Evolutionary conservation across 2,113 vertebrate genomes (phyloP), one percentile per base, ranked within the genome.

Genomic region (Rhea pennata): DNA sequence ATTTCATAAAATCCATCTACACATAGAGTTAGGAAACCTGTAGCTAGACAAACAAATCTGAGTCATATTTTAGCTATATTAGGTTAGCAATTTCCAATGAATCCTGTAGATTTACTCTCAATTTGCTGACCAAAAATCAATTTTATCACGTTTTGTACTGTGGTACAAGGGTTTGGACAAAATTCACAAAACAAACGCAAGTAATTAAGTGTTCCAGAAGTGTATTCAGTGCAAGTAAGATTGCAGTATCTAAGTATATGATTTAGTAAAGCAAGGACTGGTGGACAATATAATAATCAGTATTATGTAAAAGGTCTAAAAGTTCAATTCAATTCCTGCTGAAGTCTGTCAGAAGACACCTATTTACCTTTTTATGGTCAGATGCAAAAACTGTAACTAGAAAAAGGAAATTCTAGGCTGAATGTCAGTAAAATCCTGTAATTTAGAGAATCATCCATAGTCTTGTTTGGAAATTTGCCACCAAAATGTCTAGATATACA

Each of bases 1-100:
- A 69, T 90, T 90, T 83, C 33, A 83, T 87, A 83, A 77, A 92
- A 72, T 64, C 59, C 22, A 56, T 72, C n/a, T 95, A 54, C 76
- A 58, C 40, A 48, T 16, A 87, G 21, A 42, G 67, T 62, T 61
- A 13, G 33, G 46, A 58, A 90, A 95, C 87, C 26, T 40, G 54
- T 13, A 59, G 9, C 70, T 67, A 46, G 20, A 39, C 19, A 66
- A 89, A 81, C 3, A 93, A 91, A 54, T 75, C 7, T 50, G 26
- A 94, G 29, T 64, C 56, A 91, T 42, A 54, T 46, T 12, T 91
- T 66, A 66, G 19, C 21, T 27, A 50, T 15, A 54, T 15, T 74
- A 12, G 39, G 4, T 69, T 93, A 61, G 22, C 26, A 10, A 79
- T 7, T 16, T 78, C 29, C 27, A 78, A 29, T 14, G 6, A 91